phyloP scores from a whole-genome alignment of 2,113 vertebrate species.

The Oceanites oceanicus region DNA sequence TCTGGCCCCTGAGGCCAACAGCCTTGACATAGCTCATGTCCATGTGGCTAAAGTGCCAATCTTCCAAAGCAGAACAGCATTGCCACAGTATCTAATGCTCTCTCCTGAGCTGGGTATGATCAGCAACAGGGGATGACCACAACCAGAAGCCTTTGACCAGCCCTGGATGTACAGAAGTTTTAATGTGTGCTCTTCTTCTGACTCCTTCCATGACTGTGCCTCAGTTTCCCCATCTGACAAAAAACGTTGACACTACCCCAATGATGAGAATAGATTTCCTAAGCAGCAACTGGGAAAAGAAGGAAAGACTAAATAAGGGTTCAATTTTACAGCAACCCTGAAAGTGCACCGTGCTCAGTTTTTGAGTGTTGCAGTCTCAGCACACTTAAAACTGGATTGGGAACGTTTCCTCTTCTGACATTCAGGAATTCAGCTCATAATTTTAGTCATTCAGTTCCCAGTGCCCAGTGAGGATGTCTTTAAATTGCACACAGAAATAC shows the following conservation, averaged over 20 bases:
- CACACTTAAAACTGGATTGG: neutral
- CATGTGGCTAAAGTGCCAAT: neutral
- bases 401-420: constrained; percentile 22
- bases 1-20: neutral
- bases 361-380: constrained; percentile 15
- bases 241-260: neutral
- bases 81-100: neutral
- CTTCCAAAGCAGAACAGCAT: neutral
- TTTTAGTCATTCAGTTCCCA: constrained; percentile 11
- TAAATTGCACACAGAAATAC: neutral
- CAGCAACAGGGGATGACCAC: neutral
- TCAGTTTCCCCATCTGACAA: neutral
- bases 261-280: neutral
- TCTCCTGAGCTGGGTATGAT: neutral
- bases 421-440: constrained; percentile 4
- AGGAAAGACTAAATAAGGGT: neutral
- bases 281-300: neutral
- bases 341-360: neutral
- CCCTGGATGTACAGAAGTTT: accelerated
- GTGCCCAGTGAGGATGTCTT: neutral
- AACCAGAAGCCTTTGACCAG: neutral
- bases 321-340: neutral
- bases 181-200: neutral
- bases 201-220: accelerated
- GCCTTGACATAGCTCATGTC: neutral